Base-by-base conservation (phyloP, 2,113 vertebrate species). In the Rhinogobius similis region DNA sequence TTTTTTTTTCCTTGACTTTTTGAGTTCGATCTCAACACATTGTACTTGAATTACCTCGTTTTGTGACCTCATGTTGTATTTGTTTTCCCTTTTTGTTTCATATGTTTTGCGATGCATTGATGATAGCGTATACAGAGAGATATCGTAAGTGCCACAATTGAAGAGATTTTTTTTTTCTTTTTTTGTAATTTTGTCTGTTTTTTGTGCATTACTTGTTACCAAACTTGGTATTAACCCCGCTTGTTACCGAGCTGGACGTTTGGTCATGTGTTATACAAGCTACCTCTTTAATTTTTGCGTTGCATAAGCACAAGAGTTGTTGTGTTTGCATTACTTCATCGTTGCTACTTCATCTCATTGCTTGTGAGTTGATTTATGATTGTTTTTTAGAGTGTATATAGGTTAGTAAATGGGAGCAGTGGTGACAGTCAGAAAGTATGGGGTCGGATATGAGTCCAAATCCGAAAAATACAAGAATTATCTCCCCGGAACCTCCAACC, bases 41-140 rank as follows among this genome's bases (percentile, higher is more conserved):
- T 92, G 95, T 98, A 97, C 96, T 99, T 98, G 96, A 97, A 98
- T 97, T 97, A 96, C 95, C 95, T 96, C 94, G 91, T 96, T 95
- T 72, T 94, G 95, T 96, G 96, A 99, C 95, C 96, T 98, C 95
- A 95, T 96, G 90, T 95, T 87, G 84, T 86, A 89, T 88, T 76
- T 82, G 79, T 77, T 77, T 82, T 79, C 74, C 84, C 81, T 78
- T 77, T 73, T 81, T 70, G 59, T 82, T 79, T 81, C 61, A 36
- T 72, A 64, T 68, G 62, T 69, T 75, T 85, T 67, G 75, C 81
- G 79, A 78, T 53, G 79, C 73, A 72, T 87, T 73, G 77, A 87
- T 75, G 65, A 77, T 78, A 81, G 63, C 26, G 68, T 79, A n/a
- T n/a, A 67, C 67, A 65, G 41, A 78, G 81, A 84, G 65, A 78